Conservation (phyloP, 1,140 invertebrate genomes). For the Bombyx mori region DNA sequence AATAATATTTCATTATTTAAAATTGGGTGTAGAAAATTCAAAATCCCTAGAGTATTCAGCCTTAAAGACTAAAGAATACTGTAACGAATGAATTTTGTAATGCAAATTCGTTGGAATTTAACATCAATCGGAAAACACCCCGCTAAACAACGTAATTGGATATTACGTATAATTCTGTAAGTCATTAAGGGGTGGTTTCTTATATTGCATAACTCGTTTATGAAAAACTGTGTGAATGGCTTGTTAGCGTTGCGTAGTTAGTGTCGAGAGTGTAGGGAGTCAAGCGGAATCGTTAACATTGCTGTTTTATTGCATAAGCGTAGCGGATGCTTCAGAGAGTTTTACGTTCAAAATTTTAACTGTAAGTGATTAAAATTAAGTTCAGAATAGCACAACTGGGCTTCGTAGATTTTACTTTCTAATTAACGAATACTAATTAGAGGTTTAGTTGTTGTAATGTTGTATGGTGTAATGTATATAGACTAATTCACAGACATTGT, state of each 20-base stretch:
- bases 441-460: too few species aligned
- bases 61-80: too few species aligned
- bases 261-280: constrained; percentile 32
- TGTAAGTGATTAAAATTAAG: too few species aligned
- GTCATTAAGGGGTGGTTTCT: constrained; percentile 44
- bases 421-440: too few species aligned
- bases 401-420: too few species aligned
- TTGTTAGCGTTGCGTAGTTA: constrained; percentile 49
- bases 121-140: constrained; percentile 8
- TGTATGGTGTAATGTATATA: too few species aligned
- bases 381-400: too few species aligned
- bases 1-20: too few species aligned
- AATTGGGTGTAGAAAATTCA: too few species aligned
- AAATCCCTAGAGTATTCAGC: too few species aligned
- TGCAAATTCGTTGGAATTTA: constrained; percentile 7
- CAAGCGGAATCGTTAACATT: constrained; percentile 27
- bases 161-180: constrained; percentile 41
- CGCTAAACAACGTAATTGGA: not conserved
- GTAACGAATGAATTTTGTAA: not conserved
- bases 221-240: constrained; percentile 51
- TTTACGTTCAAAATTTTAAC: too few species aligned
- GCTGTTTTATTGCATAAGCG: constrained; percentile 4
- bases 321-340: not conserved
- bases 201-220: constrained; percentile 38
- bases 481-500: too few species aligned